phyloP scores from a whole-genome alignment of 2,797 vertebrate species.

The Malacoctenus gilli region DNA sequence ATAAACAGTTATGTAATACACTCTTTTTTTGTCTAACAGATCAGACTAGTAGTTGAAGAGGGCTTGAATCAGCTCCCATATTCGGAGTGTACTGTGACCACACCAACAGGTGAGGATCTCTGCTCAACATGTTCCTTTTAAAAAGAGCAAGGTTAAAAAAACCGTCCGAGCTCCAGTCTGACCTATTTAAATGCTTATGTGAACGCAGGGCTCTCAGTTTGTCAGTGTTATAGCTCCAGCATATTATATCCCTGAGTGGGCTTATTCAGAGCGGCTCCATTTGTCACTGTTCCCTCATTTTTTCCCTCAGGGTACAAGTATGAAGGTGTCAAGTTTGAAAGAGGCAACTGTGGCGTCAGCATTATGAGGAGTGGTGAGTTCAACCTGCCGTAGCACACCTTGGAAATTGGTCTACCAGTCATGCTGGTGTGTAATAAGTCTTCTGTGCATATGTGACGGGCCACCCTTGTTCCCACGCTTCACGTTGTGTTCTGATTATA shows the following conservation, averaged over 20 bases:
- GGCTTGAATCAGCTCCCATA: slow-evolving; percentile 94
- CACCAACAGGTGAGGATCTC: slow-evolving; percentile 87
- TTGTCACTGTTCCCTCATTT: slow-evolving; percentile 28
- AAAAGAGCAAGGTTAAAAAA: slow-evolving; percentile 1
- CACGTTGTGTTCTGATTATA: slow-evolving; percentile 16
- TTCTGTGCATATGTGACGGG: slow-evolving; percentile 15
- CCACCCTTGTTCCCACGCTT: slow-evolving; percentile 10
- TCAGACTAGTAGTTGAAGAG: slow-evolving; percentile 95
- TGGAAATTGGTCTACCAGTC: slow-evolving; percentile 26
- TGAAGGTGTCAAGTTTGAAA: slow-evolving; percentile 93
- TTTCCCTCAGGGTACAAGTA: slow-evolving; percentile 89
- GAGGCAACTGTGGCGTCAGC: slow-evolving; percentile 96
- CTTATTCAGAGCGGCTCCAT: slow-evolving; percentile 18
- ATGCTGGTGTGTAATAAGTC: slow-evolving; percentile 16
- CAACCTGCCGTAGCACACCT: slow-evolving; percentile 15
- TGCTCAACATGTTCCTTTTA: slow-evolving; percentile 1
- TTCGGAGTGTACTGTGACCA: slow-evolving; percentile 93
- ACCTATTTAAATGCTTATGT: slow-evolving; percentile 4
- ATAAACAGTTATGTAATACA: too few species aligned
- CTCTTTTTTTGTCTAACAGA: slow-evolving; percentile 73
- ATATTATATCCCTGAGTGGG: slow-evolving; percentile 4
- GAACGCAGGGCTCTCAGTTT: background rate
- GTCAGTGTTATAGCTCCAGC: slow-evolving; percentile 1
- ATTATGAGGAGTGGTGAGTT: slow-evolving; percentile 95
- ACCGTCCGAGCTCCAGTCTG: background rate